These are phyloP conservation scores for Poecilia wingei DNA, from an alignment of 2,797 vertebrate genomes.

Conservation along the genomic window DNA sequence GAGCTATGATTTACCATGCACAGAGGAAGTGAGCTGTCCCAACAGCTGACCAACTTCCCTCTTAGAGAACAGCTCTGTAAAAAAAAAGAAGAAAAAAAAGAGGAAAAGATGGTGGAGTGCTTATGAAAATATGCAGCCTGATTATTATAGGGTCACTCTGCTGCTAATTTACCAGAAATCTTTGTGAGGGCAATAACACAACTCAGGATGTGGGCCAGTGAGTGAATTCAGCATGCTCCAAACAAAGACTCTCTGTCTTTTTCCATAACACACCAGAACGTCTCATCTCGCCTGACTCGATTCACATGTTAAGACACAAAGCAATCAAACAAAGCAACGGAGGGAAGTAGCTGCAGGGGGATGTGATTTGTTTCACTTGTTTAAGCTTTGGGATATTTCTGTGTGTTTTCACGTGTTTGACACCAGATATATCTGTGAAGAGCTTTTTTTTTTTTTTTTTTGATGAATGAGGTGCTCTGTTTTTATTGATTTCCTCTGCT, in stretches of 20 bases:
- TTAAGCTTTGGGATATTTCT: conserved; percentile 36
- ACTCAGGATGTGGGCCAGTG: conserved; percentile 19
- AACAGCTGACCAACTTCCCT: conserved; percentile 75
- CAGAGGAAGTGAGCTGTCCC: conserved; percentile 76
- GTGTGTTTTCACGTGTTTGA: conserved; percentile 32
- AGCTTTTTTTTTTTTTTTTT: conserved; percentile 7
- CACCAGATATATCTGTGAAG: conserved; percentile 25
- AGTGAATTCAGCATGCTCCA: conserved; percentile 33
- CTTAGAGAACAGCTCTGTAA: conserved; percentile 51
- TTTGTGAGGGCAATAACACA: conserved; percentile 36
- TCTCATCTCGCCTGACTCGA: conserved; percentile 41
- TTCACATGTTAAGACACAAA: conserved; percentile 40
- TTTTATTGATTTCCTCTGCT: conserved; percentile 59
- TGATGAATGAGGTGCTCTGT: conserved; percentile 62
- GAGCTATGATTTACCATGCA: conserved; percentile 58
- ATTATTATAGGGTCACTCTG: conserved; percentile 42
- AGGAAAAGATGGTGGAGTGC: conserved; percentile 33
- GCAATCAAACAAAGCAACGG: conserved; percentile 13
- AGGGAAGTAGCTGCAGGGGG: conserved; percentile 7
- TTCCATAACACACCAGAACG: conserved; percentile 15
- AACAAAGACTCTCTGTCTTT: conserved; percentile 67
- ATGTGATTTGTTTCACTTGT: conserved; percentile 16
- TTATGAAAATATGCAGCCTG: conserved; percentile 36
- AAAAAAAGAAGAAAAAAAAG: conserved; percentile 34
- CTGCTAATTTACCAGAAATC: conserved; percentile 47